These are phyloP conservation scores for Orcinus orca DNA, from an alignment of 2,113 vertebrate species.

Conservation along the genomic window DNA sequence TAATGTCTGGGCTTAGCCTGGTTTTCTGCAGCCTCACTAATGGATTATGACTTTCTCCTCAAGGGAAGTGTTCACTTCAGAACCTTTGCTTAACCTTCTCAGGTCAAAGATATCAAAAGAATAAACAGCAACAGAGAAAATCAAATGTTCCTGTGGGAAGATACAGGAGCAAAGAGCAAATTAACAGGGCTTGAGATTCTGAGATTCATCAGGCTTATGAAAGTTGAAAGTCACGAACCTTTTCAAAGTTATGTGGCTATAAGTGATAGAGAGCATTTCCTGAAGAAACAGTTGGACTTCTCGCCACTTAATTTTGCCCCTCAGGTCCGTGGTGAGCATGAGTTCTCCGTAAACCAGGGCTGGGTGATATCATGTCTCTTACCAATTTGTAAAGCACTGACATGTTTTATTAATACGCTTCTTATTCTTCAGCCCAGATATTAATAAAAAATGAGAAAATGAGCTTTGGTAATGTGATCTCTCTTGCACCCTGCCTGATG, in stretches of 20 bases:
- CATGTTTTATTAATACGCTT: neutral
- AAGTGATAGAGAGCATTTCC: rapidly evolving
- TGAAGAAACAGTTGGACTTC: rapidly evolving
- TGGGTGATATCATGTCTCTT: neutral
- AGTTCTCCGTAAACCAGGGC: neutral
- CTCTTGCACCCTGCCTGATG: too few species aligned
- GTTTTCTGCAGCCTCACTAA: rapidly evolving
- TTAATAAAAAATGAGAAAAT: neutral
- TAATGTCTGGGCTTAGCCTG: neutral
- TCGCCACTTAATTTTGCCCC: rapidly evolving
- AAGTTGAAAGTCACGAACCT: neutral
- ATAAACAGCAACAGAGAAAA: slow-evolving; percentile 10
- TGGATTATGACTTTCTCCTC: neutral
- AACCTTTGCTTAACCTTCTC: neutral
- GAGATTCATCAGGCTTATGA: neutral
- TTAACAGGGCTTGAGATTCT: neutral
- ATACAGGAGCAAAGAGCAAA: neutral
- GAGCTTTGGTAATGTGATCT: too few species aligned
- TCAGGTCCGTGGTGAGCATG: rapidly evolving
- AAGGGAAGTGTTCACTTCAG: neutral
- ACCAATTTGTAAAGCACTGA: neutral
- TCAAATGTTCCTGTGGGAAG: neutral
- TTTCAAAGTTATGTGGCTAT: rapidly evolving
- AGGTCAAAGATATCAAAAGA: slow-evolving; percentile 11
- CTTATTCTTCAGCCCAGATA: neutral